A percentile compares a stretch with the other conserved stretches of the same genome.
These are phyloP conservation scores for Morpho deidamia DNA, from an alignment of 2,888 invertebrate species.

Conservation along the genomic window DNA sequence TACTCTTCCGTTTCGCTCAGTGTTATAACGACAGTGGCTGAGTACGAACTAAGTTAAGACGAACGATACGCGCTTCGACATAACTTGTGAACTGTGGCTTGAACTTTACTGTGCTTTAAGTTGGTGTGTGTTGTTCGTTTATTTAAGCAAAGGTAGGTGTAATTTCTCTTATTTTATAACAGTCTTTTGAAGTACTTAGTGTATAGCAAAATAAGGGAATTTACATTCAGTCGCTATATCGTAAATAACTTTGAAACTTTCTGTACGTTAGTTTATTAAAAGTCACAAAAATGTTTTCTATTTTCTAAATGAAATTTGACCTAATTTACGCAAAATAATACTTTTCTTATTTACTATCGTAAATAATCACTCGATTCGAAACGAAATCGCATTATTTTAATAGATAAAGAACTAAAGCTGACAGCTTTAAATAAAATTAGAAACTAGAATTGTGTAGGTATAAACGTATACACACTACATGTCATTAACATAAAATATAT, in stretches of 20 bases:
- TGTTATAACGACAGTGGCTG: slow-evolving; percentile 66
- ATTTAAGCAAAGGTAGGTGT: slow-evolving; percentile 23
- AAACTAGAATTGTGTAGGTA: too few species aligned
- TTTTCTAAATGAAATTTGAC: too few species aligned
- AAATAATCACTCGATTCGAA: too few species aligned
- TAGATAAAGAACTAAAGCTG: too few species aligned
- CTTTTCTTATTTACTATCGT: too few species aligned
- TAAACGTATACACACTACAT: not conserved
- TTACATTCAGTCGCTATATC: too few species aligned
- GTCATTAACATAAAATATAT: slow-evolving; percentile 17
- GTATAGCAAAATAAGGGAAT: not conserved
- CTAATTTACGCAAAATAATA: too few species aligned
- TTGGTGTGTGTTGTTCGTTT: slow-evolving; percentile 45
- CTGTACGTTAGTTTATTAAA: too few species aligned
- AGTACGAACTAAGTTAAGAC: slow-evolving; percentile 66
- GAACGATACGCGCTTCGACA: slow-evolving; percentile 38
- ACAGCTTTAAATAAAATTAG: too few species aligned
- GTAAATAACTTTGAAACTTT: too few species aligned
- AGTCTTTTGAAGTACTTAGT: not conserved
- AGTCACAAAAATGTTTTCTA: too few species aligned
- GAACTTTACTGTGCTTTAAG: slow-evolving; percentile 50
- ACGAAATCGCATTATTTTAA: too few species aligned
- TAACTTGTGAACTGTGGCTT: slow-evolving; percentile 61
- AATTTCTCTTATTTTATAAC: slow-evolving; percentile 10
- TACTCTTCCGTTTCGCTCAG: slow-evolving; percentile 66